Conservation (phyloP, 2,888 invertebrate genomes). For the Lapara coniferarum region DNA sequence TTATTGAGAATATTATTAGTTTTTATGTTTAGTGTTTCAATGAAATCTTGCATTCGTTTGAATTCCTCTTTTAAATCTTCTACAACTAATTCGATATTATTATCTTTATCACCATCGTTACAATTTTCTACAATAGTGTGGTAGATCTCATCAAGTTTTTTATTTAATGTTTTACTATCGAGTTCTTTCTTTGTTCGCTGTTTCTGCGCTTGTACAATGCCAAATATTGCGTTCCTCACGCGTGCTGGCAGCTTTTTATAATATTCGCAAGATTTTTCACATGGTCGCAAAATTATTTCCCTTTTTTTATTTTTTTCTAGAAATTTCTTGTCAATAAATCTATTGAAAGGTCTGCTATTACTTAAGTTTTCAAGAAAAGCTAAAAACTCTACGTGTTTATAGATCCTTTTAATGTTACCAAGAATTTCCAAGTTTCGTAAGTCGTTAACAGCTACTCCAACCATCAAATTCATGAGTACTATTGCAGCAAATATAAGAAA, state of each 20-base stretch:
- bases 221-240: slow-evolving; percentile 66
- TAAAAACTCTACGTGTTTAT: slow-evolving; percentile 81
- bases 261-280: slow-evolving; percentile 31
- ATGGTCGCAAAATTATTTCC: slow-evolving; percentile 15
- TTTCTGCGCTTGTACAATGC: slow-evolving; percentile 62
- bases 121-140: slow-evolving; percentile 22
- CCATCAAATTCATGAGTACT: slow-evolving; percentile 83
- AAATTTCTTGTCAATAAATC: slow-evolving; percentile 32
- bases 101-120: neutral
- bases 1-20: neutral
- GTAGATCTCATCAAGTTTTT: slow-evolving; percentile 42
- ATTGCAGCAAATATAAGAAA: slow-evolving; percentile 81
- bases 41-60: neutral
- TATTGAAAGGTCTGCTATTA: slow-evolving; percentile 34
- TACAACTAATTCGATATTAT: neutral
- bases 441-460: slow-evolving; percentile 84
- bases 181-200: slow-evolving; percentile 58
- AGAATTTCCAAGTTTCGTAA: slow-evolving; percentile 80
- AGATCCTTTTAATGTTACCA: slow-evolving; percentile 80
- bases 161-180: slow-evolving; percentile 50
- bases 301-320: slow-evolving; percentile 35
- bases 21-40: slow-evolving; percentile 6
- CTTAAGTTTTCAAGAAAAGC: slow-evolving; percentile 44
- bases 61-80: slow-evolving; percentile 11
- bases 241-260: slow-evolving; percentile 57